These are phyloP conservation scores for Aeoliscus strigatus DNA, from an alignment of 2,797 vertebrate species.

Conservation along the genomic window DNA sequence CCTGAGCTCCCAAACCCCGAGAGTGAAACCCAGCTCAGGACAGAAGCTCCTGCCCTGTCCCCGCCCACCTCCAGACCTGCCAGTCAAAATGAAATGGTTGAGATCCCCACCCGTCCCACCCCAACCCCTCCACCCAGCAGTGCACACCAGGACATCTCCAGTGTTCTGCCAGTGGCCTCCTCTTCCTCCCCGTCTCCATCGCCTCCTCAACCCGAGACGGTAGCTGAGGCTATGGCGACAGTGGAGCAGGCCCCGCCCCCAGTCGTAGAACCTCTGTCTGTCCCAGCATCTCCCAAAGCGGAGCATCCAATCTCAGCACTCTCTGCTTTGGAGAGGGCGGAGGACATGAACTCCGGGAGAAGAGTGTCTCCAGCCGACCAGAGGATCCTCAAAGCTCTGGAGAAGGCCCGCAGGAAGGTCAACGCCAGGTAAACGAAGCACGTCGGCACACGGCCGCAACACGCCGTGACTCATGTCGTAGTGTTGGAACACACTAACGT, in stretches of 20 bases:
- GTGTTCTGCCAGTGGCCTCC: conserved; percentile 1
- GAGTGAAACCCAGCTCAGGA: conserved; percentile 31
- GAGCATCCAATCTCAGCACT: conserved; percentile 39
- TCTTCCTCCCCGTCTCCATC: conserved; percentile 22
- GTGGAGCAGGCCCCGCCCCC: conserved; percentile 19
- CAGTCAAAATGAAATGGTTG: conserved; percentile 18
- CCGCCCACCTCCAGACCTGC: conserved; percentile 15
- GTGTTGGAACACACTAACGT: conserved; percentile 7
- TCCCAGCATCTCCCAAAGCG: conserved; percentile 14
- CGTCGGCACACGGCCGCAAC: not conserved
- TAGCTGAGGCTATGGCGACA: conserved; percentile 6
- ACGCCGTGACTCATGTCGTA: not conserved
- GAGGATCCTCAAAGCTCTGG: conserved; percentile 65
- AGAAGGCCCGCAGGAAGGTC: conserved; percentile 66
- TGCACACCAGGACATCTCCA: not conserved
- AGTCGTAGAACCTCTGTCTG: not conserved
- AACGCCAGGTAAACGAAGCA: conserved; percentile 31
- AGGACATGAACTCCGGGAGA: conserved; percentile 53
- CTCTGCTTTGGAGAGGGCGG: conserved; percentile 60
- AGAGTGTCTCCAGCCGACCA: conserved; percentile 42
- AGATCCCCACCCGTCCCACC: conserved; percentile 6
- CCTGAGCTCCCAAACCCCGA: conserved; percentile 7
- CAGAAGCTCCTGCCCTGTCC: conserved; percentile 25
- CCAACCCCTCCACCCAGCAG: conserved; percentile 18
- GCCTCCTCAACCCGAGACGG: conserved; percentile 15